phyloP scores from a whole-genome alignment of 2,888 invertebrate genomes.

The Pocota personata region DNA sequence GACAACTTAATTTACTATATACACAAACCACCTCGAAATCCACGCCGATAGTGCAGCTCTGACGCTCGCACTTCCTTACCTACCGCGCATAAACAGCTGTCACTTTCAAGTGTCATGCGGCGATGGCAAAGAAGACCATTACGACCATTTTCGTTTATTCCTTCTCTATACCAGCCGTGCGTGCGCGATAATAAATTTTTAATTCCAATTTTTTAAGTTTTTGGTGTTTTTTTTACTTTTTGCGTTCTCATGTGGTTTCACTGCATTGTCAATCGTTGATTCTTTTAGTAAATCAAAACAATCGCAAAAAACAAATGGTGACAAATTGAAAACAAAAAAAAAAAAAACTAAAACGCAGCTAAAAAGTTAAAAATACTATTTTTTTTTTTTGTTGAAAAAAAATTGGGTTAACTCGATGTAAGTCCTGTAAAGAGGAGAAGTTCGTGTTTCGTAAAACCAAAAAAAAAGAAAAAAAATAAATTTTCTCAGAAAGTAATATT shows the following conservation, averaged over 20 bases:
- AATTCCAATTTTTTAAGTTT: slow-evolving; percentile 46
- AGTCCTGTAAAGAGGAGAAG: slow-evolving; percentile 63
- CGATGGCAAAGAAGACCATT: not conserved
- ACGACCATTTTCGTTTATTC: slow-evolving; percentile 65
- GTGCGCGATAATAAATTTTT: slow-evolving; percentile 41
- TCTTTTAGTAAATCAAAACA: too few species aligned
- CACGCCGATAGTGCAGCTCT: not conserved
- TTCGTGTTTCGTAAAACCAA: slow-evolving; percentile 63
- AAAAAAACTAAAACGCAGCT: slow-evolving; percentile 29
- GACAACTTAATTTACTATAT: not conserved
- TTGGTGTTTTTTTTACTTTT: slow-evolving; percentile 40
- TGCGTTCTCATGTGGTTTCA: slow-evolving; percentile 36
- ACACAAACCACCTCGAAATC: not conserved
- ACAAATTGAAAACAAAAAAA: not conserved
- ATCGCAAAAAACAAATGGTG: slow-evolving; percentile 24
- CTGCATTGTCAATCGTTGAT: not conserved
- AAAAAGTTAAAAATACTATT: slow-evolving; percentile 46
- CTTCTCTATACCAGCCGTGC: slow-evolving; percentile 46
- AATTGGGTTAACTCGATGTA: slow-evolving; percentile 68
- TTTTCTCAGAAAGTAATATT: slow-evolving; percentile 48
- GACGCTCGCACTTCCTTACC: not conserved
- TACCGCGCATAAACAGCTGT: slow-evolving; percentile 25
- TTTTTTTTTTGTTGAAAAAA: slow-evolving; percentile 29
- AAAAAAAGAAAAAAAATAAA: slow-evolving; percentile 20
- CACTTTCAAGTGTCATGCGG: slow-evolving; percentile 58